Conservation (phyloP, 2,888 invertebrate genomes). For the Drepana falcataria region DNA sequence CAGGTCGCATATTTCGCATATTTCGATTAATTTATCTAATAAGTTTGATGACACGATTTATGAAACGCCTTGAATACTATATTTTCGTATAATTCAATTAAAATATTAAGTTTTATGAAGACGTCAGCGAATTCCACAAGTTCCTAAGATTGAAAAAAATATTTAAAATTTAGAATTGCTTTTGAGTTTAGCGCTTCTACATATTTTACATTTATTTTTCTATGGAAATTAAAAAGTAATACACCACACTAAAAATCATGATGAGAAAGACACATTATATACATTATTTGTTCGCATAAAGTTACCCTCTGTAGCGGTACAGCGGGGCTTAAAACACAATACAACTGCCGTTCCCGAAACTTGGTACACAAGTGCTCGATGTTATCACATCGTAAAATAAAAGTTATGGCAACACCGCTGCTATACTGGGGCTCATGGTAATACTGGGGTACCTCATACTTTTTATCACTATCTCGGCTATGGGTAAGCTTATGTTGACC, state of each 20-base stretch:
- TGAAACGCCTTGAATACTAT: too few relatives aligned
- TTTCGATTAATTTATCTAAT: background rate
- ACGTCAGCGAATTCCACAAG: too few relatives aligned
- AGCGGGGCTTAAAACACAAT: conserved; percentile 18
- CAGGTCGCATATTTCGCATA: background rate
- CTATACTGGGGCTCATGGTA: background rate
- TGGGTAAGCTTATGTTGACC: background rate
- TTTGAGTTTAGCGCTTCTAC: too few relatives aligned
- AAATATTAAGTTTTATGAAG: too few relatives aligned
- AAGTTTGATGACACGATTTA: too few relatives aligned
- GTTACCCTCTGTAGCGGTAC: conserved; percentile 14
- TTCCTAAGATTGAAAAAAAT: too few relatives aligned
- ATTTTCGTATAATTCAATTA: too few relatives aligned
- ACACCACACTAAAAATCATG: background rate
- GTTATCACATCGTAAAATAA: conserved; percentile 51
- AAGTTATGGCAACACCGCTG: conserved; percentile 38
- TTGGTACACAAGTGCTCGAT: conserved; percentile 35
- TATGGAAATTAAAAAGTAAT: too few relatives aligned
- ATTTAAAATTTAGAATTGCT: too few relatives aligned
- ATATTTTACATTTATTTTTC: too few relatives aligned
- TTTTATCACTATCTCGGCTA: background rate
- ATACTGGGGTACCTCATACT: background rate
- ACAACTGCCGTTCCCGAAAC: conserved; percentile 26
- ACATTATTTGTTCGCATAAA: conserved; percentile 5
- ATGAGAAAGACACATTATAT: background rate